Evolutionary conservation across 2,888 invertebrate genomes (phyloP), one percentile per base, ranked within the genome.

Genomic region (Nomada ruficornis): DNA sequence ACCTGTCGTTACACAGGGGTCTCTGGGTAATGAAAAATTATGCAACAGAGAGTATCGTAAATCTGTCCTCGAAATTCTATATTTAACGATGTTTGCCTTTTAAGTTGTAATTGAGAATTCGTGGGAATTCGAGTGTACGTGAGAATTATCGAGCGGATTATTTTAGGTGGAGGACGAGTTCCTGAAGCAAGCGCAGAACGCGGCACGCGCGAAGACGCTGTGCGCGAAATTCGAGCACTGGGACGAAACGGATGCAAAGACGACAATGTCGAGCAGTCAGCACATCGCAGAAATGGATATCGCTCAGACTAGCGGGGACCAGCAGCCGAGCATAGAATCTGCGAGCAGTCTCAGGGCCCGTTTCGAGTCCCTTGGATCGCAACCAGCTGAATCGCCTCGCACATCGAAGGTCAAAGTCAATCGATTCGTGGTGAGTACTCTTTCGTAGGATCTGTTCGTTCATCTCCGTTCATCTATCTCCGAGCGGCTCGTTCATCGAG

Each of bases 151-250:
- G 18, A 0, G 11, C 1, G 7, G 0, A 15, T 11, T 11, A 13
- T 50, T 76, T 78, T 63, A 94, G 94, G 92, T 94, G 15, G 95
- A 95, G 86, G 97, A 97, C 90, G 97, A 97, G 89, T 96, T 96
- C 44, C 94, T 97, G 52, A 96, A 96, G 92, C 96, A 96, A 96
- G 97, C 97, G 10, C 96, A 96, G 90, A 96, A 96, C 87, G 95
- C 97, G 0, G 98, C 97, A 0, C 96, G 97, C 86, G 98, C 98
- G 26, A 97, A 97, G 93, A 96, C 97, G 84, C 95, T 98, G 91
- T 96, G 97, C 89, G 97, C 96, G 82, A 97, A 98, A 92, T 98
- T 98, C 94, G 98, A 98, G 94, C 95, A 96, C 91, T 98, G 98
- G 98, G 96, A 97, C 91, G 95, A 96, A 2, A 96, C 92, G 93